Evolutionary conservation across 2,797 vertebrate genomes (phyloP), one percentile per base, ranked within the genome.

Genomic region (Chelon labrosus): DNA sequence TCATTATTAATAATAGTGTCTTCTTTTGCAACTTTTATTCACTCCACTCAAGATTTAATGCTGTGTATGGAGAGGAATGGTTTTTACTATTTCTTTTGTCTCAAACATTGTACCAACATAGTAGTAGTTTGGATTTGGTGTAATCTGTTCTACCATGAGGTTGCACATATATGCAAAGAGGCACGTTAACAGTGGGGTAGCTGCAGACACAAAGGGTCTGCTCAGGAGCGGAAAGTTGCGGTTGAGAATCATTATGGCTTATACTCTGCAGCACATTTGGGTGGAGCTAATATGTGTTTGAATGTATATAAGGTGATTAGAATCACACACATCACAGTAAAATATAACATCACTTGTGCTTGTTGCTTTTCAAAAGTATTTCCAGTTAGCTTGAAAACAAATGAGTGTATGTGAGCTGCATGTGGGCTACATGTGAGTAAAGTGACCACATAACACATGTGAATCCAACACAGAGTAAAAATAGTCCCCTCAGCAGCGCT

Each of bases 141-240:
- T 80, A 56, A 77, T 83, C 71, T 75, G 70, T 16, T 66, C n/a
- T 22, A 50, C 70, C 73, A 66, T 57, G 79, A 77, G 39, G 74
- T 49, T 72, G 72, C 61, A 68, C 49, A 37, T 63, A 71, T 65
- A 86, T 66, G 71, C 22, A 67, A 6, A 69, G 38, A 72, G 57
- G 70, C 53, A 60, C 50, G 59, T 73, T 81, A 62, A 80, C 50
- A 41, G 74, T 50, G 49, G 44, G 71, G 41, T 22, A 72, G 84
- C 85, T 81, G 81, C 80, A 90, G 80, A 90, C 90, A 93, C 91
- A 93, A 93, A 94, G 91, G 79, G 56, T 76, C 80, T 87, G 86
- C 85, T 80, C 86, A 72, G 61, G 49, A 82, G 84, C 82, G 86
- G 91, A 91, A 93, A 89, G 83, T 87, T 93, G 88, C 88, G 69